These are phyloP conservation scores for Capreolus pygargus DNA, from an alignment of 2,113 vertebrate species.

Conservation along the genomic window DNA sequence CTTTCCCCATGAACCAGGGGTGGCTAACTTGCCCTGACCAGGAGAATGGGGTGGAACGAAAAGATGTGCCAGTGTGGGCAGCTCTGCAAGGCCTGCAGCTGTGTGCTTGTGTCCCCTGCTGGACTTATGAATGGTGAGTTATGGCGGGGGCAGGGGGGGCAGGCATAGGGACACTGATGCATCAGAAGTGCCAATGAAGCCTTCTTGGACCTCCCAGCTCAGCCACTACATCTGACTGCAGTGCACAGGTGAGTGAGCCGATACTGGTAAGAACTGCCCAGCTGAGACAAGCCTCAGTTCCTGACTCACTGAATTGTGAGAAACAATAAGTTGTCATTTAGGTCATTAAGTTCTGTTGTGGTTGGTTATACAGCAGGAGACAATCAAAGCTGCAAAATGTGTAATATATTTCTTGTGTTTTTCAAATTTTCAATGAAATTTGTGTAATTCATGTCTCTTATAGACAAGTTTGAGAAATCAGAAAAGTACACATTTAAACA, in stretches of 20 bases:
- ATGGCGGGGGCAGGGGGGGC: not conserved
- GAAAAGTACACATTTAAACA: not conserved
- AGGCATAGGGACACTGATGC: not conserved
- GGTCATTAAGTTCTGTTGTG: not conserved
- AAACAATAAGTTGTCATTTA: not conserved
- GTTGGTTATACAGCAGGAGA: not conserved
- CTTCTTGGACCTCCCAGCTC: not conserved
- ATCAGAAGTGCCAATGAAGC: not conserved
- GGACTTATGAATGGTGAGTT: not conserved
- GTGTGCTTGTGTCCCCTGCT: not conserved
- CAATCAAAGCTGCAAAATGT: not conserved
- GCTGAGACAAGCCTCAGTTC: not conserved
- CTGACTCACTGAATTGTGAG: not conserved
- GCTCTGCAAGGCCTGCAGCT: not conserved
- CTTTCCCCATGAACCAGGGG: not conserved
- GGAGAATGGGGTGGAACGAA: not conserved
- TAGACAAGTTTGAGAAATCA: constrained; percentile 2
- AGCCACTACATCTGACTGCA: not conserved
- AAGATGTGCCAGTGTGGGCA: not conserved
- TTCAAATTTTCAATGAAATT: not conserved
- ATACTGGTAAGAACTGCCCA: not conserved
- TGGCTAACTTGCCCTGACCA: not conserved
- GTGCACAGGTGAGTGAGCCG: not conserved
- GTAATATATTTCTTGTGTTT: not conserved
- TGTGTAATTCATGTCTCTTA: not conserved